Percentiles rank a stretch among this genome's conserved stretches.
These are phyloP conservation scores for Petrosia ficiformis DNA, from an alignment of 37 sponge, comb jelly and placozoan genomes.

Conservation along the genomic window DNA sequence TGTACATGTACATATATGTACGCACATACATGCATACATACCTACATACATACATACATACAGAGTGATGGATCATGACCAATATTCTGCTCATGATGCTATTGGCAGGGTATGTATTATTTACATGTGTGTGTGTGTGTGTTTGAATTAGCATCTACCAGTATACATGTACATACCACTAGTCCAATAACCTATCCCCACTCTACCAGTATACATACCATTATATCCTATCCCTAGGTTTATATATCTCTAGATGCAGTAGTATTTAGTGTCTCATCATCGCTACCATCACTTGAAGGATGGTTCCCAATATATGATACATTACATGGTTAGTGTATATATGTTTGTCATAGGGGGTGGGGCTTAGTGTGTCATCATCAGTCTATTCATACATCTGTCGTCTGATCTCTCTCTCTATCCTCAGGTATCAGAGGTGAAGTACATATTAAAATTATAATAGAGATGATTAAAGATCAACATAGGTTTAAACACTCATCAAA, in stretches of 20 bases:
- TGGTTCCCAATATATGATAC: conserved; percentile 97
- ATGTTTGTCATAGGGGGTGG: no score
- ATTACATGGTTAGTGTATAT: conserved; percentile 61
- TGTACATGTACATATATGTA: no score
- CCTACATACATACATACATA: not conserved
- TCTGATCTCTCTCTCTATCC: not conserved
- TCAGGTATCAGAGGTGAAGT: conserved; percentile 82
- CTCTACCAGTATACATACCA: no score
- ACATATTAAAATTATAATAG: conserved; percentile 64
- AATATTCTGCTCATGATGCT: conserved; percentile 83
- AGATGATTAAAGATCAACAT: conserved; percentile 65
- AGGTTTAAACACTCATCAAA: conserved; percentile 66
- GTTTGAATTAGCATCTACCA: not conserved
- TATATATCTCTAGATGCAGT: conserved; percentile 58
- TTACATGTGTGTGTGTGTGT: not conserved
- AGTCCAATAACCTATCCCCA: not conserved
- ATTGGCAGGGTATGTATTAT: conserved; percentile 68
- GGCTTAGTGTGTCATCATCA: not conserved
- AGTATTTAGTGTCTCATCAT: conserved; percentile 14
- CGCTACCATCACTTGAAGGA: conserved; percentile 46
- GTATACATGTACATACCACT: not conserved
- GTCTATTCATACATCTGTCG: not conserved
- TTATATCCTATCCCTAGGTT: conserved; percentile 11
- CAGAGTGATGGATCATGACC: conserved; percentile 89
- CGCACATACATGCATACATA: no score